A percentile compares a stretch with the other conserved stretches of the same genome.
Evolutionary conservation across 2,888 invertebrate genomes (phyloP).

Genomic region (Agrochola lota): DNA sequence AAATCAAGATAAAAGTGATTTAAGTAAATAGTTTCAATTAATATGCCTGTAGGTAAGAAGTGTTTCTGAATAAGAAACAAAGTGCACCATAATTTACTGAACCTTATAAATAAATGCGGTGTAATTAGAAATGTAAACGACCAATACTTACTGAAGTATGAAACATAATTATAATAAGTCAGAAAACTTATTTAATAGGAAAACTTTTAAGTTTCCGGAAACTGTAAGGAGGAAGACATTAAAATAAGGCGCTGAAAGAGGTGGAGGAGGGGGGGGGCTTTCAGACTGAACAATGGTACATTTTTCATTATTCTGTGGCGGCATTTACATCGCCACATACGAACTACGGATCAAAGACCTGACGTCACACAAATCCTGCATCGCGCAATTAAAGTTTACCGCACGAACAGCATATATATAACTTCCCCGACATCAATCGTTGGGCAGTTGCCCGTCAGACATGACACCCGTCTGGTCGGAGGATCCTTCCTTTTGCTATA

Average conservation of each 20-base stretch:
- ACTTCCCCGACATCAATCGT: too few species aligned
- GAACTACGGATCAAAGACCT: too few species aligned
- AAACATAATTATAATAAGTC: conserved; percentile 7
- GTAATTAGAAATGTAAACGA: conserved; percentile 1
- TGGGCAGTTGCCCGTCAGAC: too few species aligned
- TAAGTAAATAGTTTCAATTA: background rate
- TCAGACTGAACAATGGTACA: background rate
- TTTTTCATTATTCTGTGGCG: background rate
- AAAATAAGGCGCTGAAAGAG: background rate
- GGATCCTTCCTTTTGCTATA: too few species aligned
- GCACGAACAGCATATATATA: too few species aligned
- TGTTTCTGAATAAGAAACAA: background rate
- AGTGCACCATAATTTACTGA: background rate
- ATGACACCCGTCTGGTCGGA: too few species aligned
- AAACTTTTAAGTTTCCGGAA: conserved; percentile 4
- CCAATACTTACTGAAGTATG: background rate
- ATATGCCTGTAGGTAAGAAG: too few species aligned
- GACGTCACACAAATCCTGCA: too few species aligned
- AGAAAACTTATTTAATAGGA: conserved; percentile 11
- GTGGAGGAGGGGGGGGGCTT: too few species aligned
- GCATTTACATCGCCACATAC: too few species aligned
- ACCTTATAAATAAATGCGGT: background rate
- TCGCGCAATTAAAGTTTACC: too few species aligned
- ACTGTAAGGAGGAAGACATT: background rate
- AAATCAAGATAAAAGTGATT: background rate